phyloP scores from a whole-genome alignment of 2,797 vertebrate genomes.

The Poecilia wingei region DNA sequence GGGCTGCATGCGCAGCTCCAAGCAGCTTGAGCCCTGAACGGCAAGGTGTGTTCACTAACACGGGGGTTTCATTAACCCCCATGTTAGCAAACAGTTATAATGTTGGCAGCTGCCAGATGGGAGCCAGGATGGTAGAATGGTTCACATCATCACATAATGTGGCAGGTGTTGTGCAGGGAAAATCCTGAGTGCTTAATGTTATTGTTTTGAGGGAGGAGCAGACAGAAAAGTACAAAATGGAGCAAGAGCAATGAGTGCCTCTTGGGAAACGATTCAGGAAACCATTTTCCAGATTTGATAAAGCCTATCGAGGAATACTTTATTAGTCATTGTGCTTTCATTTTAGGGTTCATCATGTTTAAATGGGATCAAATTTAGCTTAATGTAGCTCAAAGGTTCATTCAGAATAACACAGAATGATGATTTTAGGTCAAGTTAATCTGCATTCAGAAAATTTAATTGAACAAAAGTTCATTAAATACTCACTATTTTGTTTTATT shows the following conservation, averaged over 20 bases:
- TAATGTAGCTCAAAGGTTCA: background rate
- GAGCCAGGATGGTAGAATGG: slow-evolving; percentile 63
- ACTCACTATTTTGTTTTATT: background rate
- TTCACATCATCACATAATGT: slow-evolving; percentile 67
- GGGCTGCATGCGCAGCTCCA: slow-evolving; percentile 66
- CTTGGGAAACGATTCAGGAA: slow-evolving; percentile 15
- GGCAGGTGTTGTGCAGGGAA: slow-evolving; percentile 72
- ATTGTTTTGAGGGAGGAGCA: slow-evolving; percentile 50
- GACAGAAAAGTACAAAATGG: slow-evolving; percentile 16
- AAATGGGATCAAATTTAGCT: background rate
- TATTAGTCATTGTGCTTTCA: background rate
- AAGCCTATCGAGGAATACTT: slow-evolving; percentile 14
- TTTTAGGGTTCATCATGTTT: background rate
- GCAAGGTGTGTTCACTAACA: slow-evolving; percentile 69
- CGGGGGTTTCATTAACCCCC: slow-evolving; percentile 75
- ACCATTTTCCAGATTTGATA: slow-evolving; percentile 12
- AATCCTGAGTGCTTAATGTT: slow-evolving; percentile 56
- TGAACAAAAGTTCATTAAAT: background rate
- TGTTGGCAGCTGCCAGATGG: slow-evolving; percentile 78
- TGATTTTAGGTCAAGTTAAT: background rate
- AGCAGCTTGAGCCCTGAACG: slow-evolving; percentile 73
- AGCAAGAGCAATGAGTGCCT: slow-evolving; percentile 5
- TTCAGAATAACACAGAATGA: background rate
- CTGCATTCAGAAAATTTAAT: background rate
- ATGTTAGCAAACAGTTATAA: slow-evolving; percentile 71